Evolutionary conservation across 2,888 invertebrate species (phyloP).

Genomic region (Taphrorychus bicolor): DNA sequence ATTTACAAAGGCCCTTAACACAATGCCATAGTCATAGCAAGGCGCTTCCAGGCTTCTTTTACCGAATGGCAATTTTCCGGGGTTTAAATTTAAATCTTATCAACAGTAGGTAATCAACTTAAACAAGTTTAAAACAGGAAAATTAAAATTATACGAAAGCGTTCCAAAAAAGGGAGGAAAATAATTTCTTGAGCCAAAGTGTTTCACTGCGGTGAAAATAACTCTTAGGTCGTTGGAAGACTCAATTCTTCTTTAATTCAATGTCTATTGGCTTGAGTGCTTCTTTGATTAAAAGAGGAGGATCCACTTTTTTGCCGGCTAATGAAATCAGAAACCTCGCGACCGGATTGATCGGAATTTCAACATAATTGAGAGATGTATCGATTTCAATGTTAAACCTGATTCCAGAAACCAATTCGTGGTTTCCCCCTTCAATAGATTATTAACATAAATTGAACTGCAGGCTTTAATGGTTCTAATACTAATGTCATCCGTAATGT

Average conservation of each 20-base stretch:
- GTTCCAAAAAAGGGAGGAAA: slow-evolving; percentile 23
- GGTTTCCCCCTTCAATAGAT: too few species aligned
- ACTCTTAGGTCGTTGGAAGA: slow-evolving; percentile 50
- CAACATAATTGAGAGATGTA: slow-evolving; percentile 8
- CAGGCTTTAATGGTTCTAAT: too few species aligned
- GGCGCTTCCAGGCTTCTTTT: too few species aligned
- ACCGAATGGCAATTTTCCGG: slow-evolving; percentile 21
- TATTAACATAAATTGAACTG: too few species aligned
- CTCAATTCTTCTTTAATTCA: slow-evolving; percentile 51
- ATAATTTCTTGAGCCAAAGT: slow-evolving; percentile 20
- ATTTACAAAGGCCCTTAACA: too few species aligned
- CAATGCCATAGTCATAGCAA: too few species aligned
- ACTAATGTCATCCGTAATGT: too few species aligned
- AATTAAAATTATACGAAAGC: slow-evolving; percentile 30
- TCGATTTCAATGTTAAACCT: slow-evolving; percentile 38
- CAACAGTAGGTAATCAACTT: slow-evolving; percentile 21
- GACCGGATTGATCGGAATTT: slow-evolving; percentile 34
- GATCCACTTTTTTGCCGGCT: slow-evolving; percentile 47
- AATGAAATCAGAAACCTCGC: slow-evolving; percentile 44
- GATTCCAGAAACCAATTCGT: slow-evolving; percentile 29
- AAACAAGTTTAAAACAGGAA: slow-evolving; percentile 23
- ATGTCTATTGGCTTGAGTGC: slow-evolving; percentile 54
- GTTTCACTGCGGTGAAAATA: slow-evolving; percentile 30
- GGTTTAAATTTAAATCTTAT: slow-evolving; percentile 27
- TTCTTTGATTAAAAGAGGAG: slow-evolving; percentile 54